Conservation (phyloP, 2,888 invertebrate genomes). For the Nebria salina region DNA sequence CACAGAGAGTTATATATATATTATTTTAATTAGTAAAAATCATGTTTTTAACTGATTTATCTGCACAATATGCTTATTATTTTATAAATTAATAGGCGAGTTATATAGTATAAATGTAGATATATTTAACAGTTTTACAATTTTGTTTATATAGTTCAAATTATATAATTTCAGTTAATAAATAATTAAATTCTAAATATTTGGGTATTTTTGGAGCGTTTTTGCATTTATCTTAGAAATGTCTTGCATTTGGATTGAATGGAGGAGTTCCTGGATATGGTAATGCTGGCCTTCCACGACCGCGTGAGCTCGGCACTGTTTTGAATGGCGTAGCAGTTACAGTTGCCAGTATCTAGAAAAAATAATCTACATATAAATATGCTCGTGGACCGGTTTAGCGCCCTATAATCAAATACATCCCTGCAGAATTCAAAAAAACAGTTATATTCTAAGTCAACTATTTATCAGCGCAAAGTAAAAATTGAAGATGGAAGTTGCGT, state of each 20-base stretch:
- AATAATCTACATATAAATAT: no score
- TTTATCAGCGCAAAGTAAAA: no score
- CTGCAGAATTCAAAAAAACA: no score
- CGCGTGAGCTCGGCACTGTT: neutral
- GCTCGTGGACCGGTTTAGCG: no score
- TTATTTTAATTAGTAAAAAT: no score
- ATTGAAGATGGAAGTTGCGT: no score
- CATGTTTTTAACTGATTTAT: no score
- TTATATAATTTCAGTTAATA: neutral
- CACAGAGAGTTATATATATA: no score
- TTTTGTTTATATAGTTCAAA: neutral
- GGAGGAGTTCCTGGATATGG: neutral
- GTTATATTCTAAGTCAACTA: no score
- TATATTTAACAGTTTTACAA: neutral
- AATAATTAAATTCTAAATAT: neutral
- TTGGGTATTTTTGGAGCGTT: neutral
- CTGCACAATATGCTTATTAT: no score
- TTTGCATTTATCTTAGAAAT: neutral
- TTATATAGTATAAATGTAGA: neutral
- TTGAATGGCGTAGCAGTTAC: neutral
- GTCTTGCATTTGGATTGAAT: neutral
- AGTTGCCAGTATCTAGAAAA: neutral
- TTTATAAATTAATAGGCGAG: no score
- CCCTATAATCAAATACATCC: no score
- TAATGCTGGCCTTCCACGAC: neutral